These are phyloP conservation scores for Gallirallus australis DNA, from an alignment of 2,797 vertebrate species.

Conservation along the genomic window DNA sequence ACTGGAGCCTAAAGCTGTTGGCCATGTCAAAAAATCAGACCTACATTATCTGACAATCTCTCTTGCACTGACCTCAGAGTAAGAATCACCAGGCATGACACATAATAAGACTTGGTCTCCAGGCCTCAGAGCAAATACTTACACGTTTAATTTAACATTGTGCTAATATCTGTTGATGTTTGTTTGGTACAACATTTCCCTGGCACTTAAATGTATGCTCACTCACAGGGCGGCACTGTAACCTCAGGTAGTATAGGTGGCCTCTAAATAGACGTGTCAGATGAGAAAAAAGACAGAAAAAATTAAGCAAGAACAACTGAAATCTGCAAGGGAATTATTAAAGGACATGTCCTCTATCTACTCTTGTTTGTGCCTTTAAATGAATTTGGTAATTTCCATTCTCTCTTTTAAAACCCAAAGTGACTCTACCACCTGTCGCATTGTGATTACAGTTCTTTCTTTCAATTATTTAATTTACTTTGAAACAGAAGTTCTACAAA, in stretches of 20 bases:
- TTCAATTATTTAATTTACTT: conserved; percentile 47
- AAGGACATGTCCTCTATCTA: neutral
- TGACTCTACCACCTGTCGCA: neutral
- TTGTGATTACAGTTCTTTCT: conserved; percentile 3
- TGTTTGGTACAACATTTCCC: neutral
- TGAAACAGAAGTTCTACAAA: conserved; percentile 23
- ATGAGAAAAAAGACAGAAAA: neutral
- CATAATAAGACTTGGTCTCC: neutral
- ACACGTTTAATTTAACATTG: neutral
- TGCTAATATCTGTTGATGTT: neutral
- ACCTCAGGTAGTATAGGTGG: neutral
- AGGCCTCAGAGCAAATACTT: neutral
- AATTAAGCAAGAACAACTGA: neutral
- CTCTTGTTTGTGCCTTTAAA: neutral
- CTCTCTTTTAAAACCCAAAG: neutral
- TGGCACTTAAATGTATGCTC: neutral
- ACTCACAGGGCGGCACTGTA: neutral
- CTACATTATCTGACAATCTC: neutral
- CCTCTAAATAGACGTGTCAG: neutral
- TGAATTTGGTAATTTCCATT: neutral
- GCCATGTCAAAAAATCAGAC: neutral
- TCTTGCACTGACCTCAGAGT: neutral
- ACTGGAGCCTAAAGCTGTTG: neutral
- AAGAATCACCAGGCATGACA: neutral
- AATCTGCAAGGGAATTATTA: neutral